Evolutionary conservation across 1,140 invertebrate species (phyloP).

Genomic region (Drosophila ercepeae): DNA sequence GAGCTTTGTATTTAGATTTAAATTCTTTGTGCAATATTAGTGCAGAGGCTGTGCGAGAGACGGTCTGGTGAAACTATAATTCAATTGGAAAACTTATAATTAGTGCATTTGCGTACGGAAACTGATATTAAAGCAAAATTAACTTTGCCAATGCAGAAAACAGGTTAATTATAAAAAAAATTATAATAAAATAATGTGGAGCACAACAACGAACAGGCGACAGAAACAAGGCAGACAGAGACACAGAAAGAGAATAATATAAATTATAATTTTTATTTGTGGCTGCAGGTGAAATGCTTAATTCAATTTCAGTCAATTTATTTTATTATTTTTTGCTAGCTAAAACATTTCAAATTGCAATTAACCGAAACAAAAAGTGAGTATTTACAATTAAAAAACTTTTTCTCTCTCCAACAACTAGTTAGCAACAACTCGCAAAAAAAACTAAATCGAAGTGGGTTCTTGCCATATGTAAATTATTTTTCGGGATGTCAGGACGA

Average conservation of each 20-base stretch:
- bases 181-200: not conserved
- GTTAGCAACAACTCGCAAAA: conserved; percentile 36
- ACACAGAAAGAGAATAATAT: conserved; percentile 33
- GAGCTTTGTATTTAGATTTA: conserved; percentile 8
- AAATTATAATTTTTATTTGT: conserved; percentile 42
- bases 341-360: conserved; percentile 57
- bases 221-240: conserved; percentile 13
- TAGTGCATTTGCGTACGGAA: conserved; percentile 45
- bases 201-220: conserved; percentile 41
- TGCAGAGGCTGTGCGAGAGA: conserved; percentile 16
- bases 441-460: conserved; percentile 48
- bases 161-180: conserved; percentile 8
- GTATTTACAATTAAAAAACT: conserved; percentile 18
- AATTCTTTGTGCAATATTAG: conserved; percentile 32
- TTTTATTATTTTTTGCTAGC: conserved; percentile 32
- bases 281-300: conserved; percentile 72
- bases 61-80: conserved; percentile 33
- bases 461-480: conserved; percentile 69
- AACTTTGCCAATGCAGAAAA: conserved; percentile 37
- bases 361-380: conserved; percentile 47
- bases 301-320: conserved; percentile 49
- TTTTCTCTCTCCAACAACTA: conserved; percentile 41
- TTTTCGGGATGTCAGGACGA: conserved; percentile 30
- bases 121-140: conserved; percentile 42
- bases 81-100: conserved; percentile 58